Base-by-base conservation (phyloP, 2,888 invertebrate genomes). In the Ochropacha duplaris region DNA sequence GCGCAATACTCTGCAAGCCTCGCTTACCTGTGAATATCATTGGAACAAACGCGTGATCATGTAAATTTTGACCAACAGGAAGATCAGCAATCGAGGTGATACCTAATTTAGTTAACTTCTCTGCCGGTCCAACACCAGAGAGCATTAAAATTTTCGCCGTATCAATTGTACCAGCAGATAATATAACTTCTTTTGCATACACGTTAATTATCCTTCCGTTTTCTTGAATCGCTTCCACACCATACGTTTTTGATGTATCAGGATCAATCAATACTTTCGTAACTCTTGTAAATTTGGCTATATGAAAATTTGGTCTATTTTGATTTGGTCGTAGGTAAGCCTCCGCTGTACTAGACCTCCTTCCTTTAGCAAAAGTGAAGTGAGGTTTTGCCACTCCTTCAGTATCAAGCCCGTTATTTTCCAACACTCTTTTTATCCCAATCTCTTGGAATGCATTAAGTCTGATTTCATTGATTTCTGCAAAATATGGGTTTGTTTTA, bases 261-360 rank as follows among this genome's bases (percentile, higher is more conserved):
- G 74, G 72, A 65, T 88, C 76, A 31, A 90, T 82, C 54, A 90
- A 69, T n/a, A 91, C 57, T 69, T 80, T 87, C 19, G 73, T 81
- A 16, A 78, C 92, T 60, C 78, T 83, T 0, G 84, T 71, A 60
- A 76, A 74, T 68, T 88, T 89, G 0, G 88, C 81, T 54, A 90
- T 64, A 54, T 69, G 76, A 19, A 91, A 71, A 69, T 91, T 90
- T 2, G 73, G 65, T 67, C 79, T 83, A 50, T 81, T 63, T 71
- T 78, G 79, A 14, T 61, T 66, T 31, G 77, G 72, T 60, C 67
- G 71, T 49, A 91, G 65, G 67, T 86, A 91, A 5, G 84, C 81
- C 62, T 91, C 90, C 0, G 88, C 89, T 8, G 88, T 85, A 55
- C 91, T 90, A 0, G 84, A 90, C 64, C 91, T 70, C 59, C 86